A percentile compares a stretch with the other conserved stretches of the same genome.
These are phyloP conservation scores for Gobius niger DNA, from an alignment of 2,113 vertebrate genomes.

Conservation along the genomic window DNA sequence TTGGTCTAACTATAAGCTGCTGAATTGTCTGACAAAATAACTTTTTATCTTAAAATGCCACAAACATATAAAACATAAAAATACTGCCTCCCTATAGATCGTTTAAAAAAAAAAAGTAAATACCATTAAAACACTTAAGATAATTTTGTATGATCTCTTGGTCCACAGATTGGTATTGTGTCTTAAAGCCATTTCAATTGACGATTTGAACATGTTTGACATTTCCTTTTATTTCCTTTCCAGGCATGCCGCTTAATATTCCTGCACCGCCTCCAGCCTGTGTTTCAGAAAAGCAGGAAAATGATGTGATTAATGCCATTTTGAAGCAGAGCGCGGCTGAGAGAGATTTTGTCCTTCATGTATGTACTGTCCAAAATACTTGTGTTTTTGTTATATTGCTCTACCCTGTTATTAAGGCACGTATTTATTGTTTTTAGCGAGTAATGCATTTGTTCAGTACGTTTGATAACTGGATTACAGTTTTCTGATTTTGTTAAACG, in stretches of 20 bases:
- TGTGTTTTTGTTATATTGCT: neutral
- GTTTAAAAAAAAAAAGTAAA: no score
- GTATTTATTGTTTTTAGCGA: neutral
- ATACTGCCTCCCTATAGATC: no score
- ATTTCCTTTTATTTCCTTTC: constrained; percentile 13
- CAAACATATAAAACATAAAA: no score
- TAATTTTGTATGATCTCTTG: no score
- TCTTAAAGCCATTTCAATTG: neutral
- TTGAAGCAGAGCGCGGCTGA: constrained; percentile 94
- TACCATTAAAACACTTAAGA: no score
- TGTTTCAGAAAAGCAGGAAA: constrained; percentile 98
- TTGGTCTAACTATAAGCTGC: no score
- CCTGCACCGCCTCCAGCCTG: constrained; percentile 91
- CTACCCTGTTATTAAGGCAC: neutral
- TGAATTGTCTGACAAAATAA: no score
- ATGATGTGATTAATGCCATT: constrained; percentile 96
- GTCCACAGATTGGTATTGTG: neutral
- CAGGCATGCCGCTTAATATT: constrained; percentile 91
- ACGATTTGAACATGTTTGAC: neutral
- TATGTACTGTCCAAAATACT: constrained; percentile 18
- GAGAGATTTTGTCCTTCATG: constrained; percentile 87
- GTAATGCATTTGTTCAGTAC: neutral
- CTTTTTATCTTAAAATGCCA: no score
- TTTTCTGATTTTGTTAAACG: neutral
- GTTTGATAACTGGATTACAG: neutral